Evolutionary conservation across 2,888 invertebrate genomes (phyloP).

Genomic region (Drosophila acutilabella): DNA sequence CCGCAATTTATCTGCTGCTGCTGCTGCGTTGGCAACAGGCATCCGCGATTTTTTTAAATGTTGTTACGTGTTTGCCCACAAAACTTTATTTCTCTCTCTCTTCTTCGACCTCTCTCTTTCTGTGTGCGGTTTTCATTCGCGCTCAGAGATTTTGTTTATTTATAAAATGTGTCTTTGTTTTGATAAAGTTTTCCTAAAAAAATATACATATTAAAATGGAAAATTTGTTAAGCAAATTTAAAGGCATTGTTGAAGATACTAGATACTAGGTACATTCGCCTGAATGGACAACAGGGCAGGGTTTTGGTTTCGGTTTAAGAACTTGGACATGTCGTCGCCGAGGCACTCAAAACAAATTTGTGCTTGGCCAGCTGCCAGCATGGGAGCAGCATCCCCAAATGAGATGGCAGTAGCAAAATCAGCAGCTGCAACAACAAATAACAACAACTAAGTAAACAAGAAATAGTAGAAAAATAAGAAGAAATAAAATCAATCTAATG

Average conservation of each 20-base stretch:
- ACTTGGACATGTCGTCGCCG: constrained; percentile 75
- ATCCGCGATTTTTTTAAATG: constrained; percentile 69
- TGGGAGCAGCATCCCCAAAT: constrained; percentile 40
- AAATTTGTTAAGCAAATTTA: constrained; percentile 49
- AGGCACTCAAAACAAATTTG: constrained; percentile 78
- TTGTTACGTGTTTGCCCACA: constrained; percentile 69
- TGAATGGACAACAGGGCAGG: constrained; percentile 2
- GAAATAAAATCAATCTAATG: constrained; percentile 73
- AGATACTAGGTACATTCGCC: constrained; percentile 9
- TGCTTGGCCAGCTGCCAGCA: constrained; percentile 71
- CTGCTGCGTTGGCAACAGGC: constrained; percentile 30
- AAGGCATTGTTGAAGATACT: constrained; percentile 39
- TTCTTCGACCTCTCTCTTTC: constrained; percentile 5
- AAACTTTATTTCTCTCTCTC: constrained; percentile 46
- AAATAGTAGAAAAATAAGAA: constrained; percentile 32
- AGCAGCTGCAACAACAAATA: constrained; percentile 44
- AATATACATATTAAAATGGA: constrained; percentile 41
- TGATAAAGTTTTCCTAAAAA: constrained; percentile 25
- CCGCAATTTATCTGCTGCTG: constrained; percentile 6
- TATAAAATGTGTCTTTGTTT: constrained; percentile 50
- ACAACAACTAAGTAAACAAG: constrained; percentile 45
- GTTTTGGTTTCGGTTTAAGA: constrained; percentile 4
- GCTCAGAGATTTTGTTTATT: constrained; percentile 35
- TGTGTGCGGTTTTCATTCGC: constrained; percentile 32
- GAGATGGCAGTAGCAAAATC: constrained; percentile 25